These are phyloP conservation scores for Syrmaticus mikado DNA, from an alignment of 2,113 vertebrate genomes.

Conservation along the genomic window DNA sequence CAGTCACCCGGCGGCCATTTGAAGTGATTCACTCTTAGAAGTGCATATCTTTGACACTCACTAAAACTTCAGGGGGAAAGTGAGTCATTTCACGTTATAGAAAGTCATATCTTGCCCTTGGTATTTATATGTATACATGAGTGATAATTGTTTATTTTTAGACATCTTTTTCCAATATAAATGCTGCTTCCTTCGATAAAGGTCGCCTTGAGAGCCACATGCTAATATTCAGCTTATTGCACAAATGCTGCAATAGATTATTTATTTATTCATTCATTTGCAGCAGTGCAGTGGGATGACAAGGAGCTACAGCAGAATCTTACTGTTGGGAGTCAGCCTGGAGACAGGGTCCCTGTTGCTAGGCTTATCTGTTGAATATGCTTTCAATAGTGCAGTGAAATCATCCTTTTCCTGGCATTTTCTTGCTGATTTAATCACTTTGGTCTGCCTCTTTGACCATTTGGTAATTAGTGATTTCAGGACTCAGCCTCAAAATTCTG, in stretches of 20 bases:
- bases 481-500: not conserved
- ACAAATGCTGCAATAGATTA: not conserved
- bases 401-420: conserved; percentile 18
- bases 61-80: conserved; percentile 56
- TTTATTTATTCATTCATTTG: conserved; percentile 10
- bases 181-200: conserved; percentile 42
- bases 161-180: conserved; percentile 48
- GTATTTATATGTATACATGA: conserved; percentile 66
- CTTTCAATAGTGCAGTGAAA: conserved; percentile 18
- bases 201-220: conserved; percentile 27
- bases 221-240: conserved; percentile 22
- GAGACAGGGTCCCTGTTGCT: conserved; percentile 20
- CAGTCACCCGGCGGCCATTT: conserved; percentile 64
- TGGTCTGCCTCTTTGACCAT: not conserved
- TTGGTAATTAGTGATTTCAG: not conserved
- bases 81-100: conserved; percentile 69
- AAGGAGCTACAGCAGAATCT: not conserved
- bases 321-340: conserved; percentile 10
- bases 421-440: conserved; percentile 5
- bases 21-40: conserved; percentile 70
- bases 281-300: not conserved
- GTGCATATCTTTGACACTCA: conserved; percentile 35
- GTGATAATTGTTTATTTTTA: conserved; percentile 66
- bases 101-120: conserved; percentile 71
- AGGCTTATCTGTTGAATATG: conserved; percentile 4